A percentile compares a stretch with the other conserved stretches of the same genome.
phyloP scores from a whole-genome alignment of 2,797 vertebrate species.

The Pelobates cultripes region DNA sequence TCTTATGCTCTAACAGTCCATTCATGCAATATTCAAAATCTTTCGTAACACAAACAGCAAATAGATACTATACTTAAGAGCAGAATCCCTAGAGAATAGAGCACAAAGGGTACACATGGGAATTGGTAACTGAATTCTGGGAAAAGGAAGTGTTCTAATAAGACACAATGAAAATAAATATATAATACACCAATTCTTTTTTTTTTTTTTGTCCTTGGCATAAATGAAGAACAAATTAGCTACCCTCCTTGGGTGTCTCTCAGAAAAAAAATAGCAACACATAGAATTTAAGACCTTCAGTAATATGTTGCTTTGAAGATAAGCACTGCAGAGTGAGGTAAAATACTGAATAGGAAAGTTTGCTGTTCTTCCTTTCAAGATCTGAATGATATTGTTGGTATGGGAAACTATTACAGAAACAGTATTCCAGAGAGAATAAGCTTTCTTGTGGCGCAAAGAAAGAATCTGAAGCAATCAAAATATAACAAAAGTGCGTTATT shows the following conservation, averaged over 20 bases:
- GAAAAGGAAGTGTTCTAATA: conserved; percentile 62
- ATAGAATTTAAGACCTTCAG: conserved; percentile 61
- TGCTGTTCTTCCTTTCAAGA: conserved; percentile 74
- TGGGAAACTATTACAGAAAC: conserved; percentile 74
- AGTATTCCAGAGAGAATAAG: conserved; percentile 71
- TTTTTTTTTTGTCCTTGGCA: conserved; percentile 77
- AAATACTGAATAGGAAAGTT: conserved; percentile 74
- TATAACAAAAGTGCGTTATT: conserved; percentile 61
- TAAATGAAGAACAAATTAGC: conserved; percentile 80
- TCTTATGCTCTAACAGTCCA: no score
- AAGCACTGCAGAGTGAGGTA: conserved; percentile 78
- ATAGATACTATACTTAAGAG: conserved; percentile 47
- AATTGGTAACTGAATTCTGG: conserved; percentile 65
- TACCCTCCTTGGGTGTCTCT: conserved; percentile 79
- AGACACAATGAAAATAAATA: conserved; percentile 70
- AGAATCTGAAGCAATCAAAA: conserved; percentile 66
- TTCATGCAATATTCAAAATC: no score
- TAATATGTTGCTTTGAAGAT: conserved; percentile 85
- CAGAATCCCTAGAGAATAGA: conserved; percentile 64
- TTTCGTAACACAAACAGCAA: neutral
- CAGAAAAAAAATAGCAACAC: conserved; percentile 78
- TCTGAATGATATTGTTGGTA: conserved; percentile 71
- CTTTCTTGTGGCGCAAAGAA: conserved; percentile 72
- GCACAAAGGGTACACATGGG: conserved; percentile 63
- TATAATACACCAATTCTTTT: conserved; percentile 63